A percentile compares a stretch with the other conserved stretches of the same genome.
Conservation (phyloP, 2,797 vertebrate species). For the Melanotaenia boesemani region DNA sequence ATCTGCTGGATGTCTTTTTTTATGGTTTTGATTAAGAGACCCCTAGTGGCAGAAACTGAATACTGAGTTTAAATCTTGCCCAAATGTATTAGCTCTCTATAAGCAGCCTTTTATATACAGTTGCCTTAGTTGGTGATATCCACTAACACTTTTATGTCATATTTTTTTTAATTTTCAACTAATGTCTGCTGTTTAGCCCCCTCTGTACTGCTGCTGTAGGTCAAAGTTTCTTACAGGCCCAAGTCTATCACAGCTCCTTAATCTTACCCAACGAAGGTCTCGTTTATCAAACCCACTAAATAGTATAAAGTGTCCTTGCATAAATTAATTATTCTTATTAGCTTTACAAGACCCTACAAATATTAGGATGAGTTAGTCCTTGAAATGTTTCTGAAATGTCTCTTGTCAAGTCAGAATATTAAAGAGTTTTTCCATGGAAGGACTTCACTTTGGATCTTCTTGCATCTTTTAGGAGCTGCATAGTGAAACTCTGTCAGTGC, state of each 20-base stretch:
- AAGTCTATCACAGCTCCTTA: not conserved
- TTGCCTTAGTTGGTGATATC: not conserved
- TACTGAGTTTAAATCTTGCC: not conserved
- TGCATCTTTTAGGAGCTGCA: constrained; percentile 78
- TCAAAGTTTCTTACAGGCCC: not conserved
- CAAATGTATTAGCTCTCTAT: not conserved
- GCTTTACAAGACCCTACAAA: no score
- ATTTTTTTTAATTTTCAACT: not conserved
- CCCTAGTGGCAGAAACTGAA: not conserved
- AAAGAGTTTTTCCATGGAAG: not conserved
- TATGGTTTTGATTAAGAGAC: not conserved
- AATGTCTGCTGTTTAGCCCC: not conserved
- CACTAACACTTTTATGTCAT: not conserved
- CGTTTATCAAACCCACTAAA: not conserved
- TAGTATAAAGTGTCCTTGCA: no score
- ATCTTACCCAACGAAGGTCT: not conserved
- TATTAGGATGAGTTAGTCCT: no score
- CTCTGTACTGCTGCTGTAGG: not conserved
- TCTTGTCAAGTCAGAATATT: no score
- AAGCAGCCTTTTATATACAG: not conserved
- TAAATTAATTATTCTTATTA: no score
- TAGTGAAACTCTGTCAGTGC: constrained; percentile 78
- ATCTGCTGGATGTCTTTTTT: not conserved
- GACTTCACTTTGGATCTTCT: constrained; percentile 26
- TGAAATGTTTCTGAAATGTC: no score